These are phyloP conservation scores for Bambusicola thoracicus DNA, from an alignment of 2,113 vertebrate genomes.

Conservation along the genomic window DNA sequence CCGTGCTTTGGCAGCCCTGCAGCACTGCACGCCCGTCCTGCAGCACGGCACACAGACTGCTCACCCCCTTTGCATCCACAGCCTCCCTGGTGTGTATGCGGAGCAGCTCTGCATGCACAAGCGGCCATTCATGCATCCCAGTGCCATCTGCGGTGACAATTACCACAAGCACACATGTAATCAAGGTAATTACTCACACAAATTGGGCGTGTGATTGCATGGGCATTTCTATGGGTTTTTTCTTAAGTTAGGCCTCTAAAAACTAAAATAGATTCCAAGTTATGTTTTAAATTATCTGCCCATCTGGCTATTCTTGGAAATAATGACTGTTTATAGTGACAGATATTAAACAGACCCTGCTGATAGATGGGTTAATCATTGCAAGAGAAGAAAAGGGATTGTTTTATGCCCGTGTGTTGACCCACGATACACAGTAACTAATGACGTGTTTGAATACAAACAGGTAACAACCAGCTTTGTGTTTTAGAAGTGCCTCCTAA, in stretches of 20 bases:
- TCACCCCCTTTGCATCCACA: accelerated
- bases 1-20: accelerated
- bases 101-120: background rate
- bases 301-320: background rate
- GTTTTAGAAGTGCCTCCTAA: background rate
- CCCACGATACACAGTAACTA: background rate
- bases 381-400: background rate
- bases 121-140: background rate
- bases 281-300: background rate
- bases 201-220: conserved; percentile 57
- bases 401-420: background rate
- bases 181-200: conserved; percentile 15
- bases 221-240: conserved; percentile 9
- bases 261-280: background rate
- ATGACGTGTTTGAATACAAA: background rate
- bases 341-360: background rate
- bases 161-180: background rate
- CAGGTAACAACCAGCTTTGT: background rate
- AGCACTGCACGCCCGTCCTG: accelerated
- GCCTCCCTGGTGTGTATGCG: background rate
- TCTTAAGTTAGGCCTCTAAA: background rate
- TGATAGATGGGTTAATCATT: conserved; percentile 44
- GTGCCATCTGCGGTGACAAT: conserved; percentile 29
- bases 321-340: background rate
- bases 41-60: accelerated